Evolutionary conservation across 1,140 invertebrate species (phyloP).

Genomic region (Orius insidiosus): DNA sequence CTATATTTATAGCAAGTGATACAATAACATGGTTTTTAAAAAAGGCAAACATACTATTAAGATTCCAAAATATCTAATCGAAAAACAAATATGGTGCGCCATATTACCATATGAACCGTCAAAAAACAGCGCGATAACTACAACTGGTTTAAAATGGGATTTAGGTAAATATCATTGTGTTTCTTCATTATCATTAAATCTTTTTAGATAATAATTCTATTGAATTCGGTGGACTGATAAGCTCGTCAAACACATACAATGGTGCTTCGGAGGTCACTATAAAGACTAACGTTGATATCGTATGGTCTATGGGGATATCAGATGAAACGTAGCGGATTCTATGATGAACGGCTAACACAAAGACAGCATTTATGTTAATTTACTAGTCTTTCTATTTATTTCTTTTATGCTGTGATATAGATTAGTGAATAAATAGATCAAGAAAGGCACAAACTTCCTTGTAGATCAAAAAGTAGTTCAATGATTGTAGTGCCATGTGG

Average conservation of each 20-base stretch:
- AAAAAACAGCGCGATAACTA: slow-evolving; percentile 39
- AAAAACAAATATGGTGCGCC: slow-evolving; percentile 44
- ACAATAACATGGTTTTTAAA: slow-evolving; percentile 50
- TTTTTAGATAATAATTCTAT: slow-evolving; percentile 21
- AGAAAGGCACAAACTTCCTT: too few relatives aligned
- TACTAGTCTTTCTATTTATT: too few relatives aligned
- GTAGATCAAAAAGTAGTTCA: too few relatives aligned
- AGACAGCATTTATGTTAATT: too few relatives aligned
- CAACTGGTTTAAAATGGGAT: slow-evolving; percentile 67
- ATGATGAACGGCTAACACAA: too few relatives aligned
- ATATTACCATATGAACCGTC: slow-evolving; percentile 49
- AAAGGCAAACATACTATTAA: slow-evolving; percentile 44
- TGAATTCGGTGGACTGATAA: slow-evolving; percentile 53
- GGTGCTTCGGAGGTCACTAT: slow-evolving; percentile 13
- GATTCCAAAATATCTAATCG: slow-evolving; percentile 35
- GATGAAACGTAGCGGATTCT: too few relatives aligned
- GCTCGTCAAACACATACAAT: slow-evolving; percentile 53
- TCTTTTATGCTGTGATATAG: too few relatives aligned
- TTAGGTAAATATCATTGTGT: slow-evolving; percentile 35
- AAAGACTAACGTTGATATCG: slow-evolving; percentile 11
- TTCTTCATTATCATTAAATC: too few relatives aligned
- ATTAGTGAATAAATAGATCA: too few relatives aligned
- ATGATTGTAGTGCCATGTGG: too few relatives aligned
- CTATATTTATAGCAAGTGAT: slow-evolving; percentile 37
- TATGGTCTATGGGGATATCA: slow-evolving; percentile 17